Evolutionary conservation across 2,888 invertebrate species (phyloP), one percentile per base, ranked within the genome.

Genomic region (Eupithecia tripunctaria): DNA sequence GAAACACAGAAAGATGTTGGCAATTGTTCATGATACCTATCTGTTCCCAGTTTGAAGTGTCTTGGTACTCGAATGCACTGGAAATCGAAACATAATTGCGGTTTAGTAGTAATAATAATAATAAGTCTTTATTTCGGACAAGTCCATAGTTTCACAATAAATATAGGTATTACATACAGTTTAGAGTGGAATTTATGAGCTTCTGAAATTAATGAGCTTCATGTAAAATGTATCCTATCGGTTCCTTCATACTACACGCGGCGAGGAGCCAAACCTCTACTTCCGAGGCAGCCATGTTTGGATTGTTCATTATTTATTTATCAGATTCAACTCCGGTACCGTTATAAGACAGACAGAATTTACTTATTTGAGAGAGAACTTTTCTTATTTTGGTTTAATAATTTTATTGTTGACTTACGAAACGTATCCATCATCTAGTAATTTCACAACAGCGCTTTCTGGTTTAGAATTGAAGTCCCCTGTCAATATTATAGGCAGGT

Each of bases 381-480:
- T 29, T 60, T 4, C 27, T 62, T 32, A n/a, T 18, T 18, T 32
- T 59, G 7, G 15, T n/a, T 32, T 12, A 15, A 56, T 56, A 67
- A 32, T n/a, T n/a, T n/a, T n/a, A n/a, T 32, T 18, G 8, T 32
- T 2, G 25, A 36, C 80, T 84, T 84, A 93, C 93, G 88, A 89
- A 80, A 97, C 93, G 64, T 86, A 83, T 21, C 98, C 97, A 32
- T 91, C 91, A 0, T 95, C 95, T 67, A 98, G 89, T 64, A 98
- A 95, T 71, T 95, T 90, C 82, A 97, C 96, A 0, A 98, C 95
- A 2, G 96, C 95, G 59, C 97, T 97, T 62, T 95, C 89, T 0
- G 98, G 98, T 72, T 95, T 93, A 2, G 97, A 96, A 90, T 99
- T 99, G 76, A 99, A 97, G 90, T 99, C 99, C 0, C 99, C 99